Percentiles rank a stretch among this genome's conserved stretches.
These are phyloP conservation scores for Oryctes rhinoceros DNA, from an alignment of 1,140 invertebrate species.

Conservation along the genomic window DNA sequence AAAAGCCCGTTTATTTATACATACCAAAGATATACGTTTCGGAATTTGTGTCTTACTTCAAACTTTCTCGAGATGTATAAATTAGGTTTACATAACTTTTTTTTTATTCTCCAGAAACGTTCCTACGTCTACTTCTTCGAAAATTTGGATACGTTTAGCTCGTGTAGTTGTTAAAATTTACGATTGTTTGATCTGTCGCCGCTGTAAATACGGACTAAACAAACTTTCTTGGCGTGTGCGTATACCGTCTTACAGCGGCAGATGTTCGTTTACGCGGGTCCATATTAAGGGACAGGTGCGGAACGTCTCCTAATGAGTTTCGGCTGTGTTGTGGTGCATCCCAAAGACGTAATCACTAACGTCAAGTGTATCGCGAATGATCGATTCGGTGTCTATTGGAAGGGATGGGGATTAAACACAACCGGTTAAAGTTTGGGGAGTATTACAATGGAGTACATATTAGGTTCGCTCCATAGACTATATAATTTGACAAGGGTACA, in stretches of 20 bases:
- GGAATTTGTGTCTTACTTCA: background rate
- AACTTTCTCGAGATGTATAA: slow-evolving; percentile 2
- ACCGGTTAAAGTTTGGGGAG: too few species aligned
- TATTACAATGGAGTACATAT: too few species aligned
- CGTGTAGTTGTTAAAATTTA: slow-evolving; percentile 9
- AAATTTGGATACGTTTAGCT: slow-evolving; percentile 2
- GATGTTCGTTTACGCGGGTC: background rate
- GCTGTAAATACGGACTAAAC: slow-evolving; percentile 4
- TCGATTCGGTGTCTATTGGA: background rate
- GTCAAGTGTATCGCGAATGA: background rate
- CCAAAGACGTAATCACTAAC: background rate
- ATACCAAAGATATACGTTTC: background rate
- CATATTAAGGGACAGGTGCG: slow-evolving; percentile 12
- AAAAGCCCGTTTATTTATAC: background rate
- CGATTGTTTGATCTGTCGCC: slow-evolving; percentile 11
- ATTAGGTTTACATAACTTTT: slow-evolving; percentile 6
- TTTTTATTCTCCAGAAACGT: slow-evolving; percentile 2
- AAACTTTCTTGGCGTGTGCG: slow-evolving; percentile 13
- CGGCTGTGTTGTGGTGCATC: background rate
- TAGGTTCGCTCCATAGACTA: too few species aligned
- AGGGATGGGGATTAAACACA: too few species aligned
- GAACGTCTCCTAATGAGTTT: background rate
- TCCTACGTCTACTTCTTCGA: background rate
- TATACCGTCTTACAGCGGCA: background rate
- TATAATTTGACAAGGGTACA: too few species aligned